Conservation (phyloP, 2,113 vertebrate species). For the Uria lomvia region DNA sequence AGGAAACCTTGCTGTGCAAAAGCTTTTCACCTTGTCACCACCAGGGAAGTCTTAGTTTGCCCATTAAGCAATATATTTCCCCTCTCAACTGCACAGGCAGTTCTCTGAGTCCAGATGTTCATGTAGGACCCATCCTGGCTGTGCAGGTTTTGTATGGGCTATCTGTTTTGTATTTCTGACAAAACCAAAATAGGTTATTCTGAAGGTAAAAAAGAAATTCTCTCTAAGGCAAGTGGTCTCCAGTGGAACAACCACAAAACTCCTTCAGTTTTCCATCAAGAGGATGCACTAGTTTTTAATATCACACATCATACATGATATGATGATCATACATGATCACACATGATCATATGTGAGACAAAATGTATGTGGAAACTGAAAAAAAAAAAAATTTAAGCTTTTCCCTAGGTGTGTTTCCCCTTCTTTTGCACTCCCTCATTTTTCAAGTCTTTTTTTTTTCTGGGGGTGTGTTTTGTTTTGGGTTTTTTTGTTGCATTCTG, state of each 20-base stretch:
- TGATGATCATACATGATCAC: too few relatives aligned
- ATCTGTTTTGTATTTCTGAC: neutral
- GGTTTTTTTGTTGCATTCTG: neutral
- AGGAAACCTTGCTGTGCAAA: neutral
- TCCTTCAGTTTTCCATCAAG: neutral
- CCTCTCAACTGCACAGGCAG: neutral
- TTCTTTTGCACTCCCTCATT: neutral
- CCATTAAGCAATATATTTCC: neutral
- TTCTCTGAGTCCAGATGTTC: neutral
- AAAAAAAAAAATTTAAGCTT: neutral
- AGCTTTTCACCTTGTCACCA: neutral
- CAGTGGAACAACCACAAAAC: neutral
- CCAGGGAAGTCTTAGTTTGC: neutral
- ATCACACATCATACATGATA: too few relatives aligned
- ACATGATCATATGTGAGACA: neutral
- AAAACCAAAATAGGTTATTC: neutral
- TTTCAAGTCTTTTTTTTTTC: neutral
- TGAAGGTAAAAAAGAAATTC: neutral
- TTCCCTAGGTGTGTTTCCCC: neutral
- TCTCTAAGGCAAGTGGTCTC: neutral
- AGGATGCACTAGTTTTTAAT: neutral
- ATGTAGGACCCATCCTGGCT: neutral
- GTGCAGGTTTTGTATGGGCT: neutral
- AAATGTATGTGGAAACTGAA: neutral
- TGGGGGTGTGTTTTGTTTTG: neutral